Conservation (phyloP, 2,113 vertebrate genomes). For the Hystrix brachyura region DNA sequence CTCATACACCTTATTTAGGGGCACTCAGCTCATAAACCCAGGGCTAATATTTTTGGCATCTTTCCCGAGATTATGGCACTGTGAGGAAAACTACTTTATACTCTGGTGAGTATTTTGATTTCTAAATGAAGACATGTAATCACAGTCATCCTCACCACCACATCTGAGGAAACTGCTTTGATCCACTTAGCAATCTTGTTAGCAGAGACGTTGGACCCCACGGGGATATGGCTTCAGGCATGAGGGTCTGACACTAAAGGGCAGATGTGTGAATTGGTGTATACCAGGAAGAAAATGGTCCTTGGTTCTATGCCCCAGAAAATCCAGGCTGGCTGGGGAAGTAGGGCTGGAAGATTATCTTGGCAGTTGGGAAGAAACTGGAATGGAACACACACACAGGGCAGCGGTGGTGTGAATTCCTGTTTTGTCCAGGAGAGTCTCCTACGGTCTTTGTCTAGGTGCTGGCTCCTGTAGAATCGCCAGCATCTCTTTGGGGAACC, state of each 20-base stretch:
- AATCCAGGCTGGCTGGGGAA: neutral
- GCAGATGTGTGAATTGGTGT: neutral
- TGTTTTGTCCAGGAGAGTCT: neutral
- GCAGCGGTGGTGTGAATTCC: neutral
- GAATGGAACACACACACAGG: neutral
- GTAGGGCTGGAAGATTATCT: too few relatives aligned
- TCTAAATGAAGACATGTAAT: neutral
- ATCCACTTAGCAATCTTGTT: too few relatives aligned
- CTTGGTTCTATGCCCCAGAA: neutral
- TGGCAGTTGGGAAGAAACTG: neutral
- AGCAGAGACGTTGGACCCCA: neutral
- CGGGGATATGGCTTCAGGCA: fast-evolving
- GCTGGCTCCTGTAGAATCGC: neutral
- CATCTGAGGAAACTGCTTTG: neutral
- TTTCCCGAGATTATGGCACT: neutral
- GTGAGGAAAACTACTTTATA: neutral
- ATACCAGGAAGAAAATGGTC: neutral
- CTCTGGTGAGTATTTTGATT: neutral
- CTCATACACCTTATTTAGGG: neutral
- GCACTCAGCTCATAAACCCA: neutral
- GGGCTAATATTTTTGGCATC: neutral
- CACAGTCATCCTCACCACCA: neutral
- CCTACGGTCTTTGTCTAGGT: neutral
- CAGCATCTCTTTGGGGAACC: neutral
- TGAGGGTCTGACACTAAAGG: neutral